Evolutionary conservation across 2,888 invertebrate species (phyloP), one percentile per base, ranked within the genome.

Genomic region (Eupithecia inturbata): DNA sequence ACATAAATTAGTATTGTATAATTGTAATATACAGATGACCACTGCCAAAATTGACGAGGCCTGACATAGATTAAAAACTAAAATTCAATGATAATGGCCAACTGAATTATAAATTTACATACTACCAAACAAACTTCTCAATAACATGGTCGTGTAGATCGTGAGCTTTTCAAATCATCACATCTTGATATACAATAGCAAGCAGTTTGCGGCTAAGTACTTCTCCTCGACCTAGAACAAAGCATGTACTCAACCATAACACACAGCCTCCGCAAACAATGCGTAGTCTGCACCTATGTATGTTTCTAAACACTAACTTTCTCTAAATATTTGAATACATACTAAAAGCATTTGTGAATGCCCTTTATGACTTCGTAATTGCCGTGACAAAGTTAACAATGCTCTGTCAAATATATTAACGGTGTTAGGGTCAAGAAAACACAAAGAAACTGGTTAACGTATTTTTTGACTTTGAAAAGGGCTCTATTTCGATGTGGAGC

Each of bases 301-400:
- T 84, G 83, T 81, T 78, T 79, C 69, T 77, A 81, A 81, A 80
- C 79, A 78, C 73, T 62, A 80, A 79, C 87, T 89, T 89, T 89
- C 89, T 86, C 89, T 64, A 71, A 79, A 73, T 77, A 78, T 81
- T 78, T 80, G 75, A 76, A 77, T 74, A 78, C 81, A 75, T 72
- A 78, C 74, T 79, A 72, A 78, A 76, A 80, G 62, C 81, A 75
- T 73, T 77, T 72, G 71, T 68, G 73, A 77, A 78, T 73, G 78
- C 82, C 81, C 82, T 80, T 80, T 80, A 77, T 74, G 78, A 67
- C 64, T 75, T 64, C 73, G 71, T 78, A 76, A 79, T 76, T 77
- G 70, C 80, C 77, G 72, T 80, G 74, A 77, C 76, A 67, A 75
- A 76, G 72, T 68, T 73, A 69, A 78, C 77, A 78, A 78, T 72